Evolutionary conservation across 2,797 vertebrate species (phyloP).

Genomic region (Phaenicophaeus curvirostris): DNA sequence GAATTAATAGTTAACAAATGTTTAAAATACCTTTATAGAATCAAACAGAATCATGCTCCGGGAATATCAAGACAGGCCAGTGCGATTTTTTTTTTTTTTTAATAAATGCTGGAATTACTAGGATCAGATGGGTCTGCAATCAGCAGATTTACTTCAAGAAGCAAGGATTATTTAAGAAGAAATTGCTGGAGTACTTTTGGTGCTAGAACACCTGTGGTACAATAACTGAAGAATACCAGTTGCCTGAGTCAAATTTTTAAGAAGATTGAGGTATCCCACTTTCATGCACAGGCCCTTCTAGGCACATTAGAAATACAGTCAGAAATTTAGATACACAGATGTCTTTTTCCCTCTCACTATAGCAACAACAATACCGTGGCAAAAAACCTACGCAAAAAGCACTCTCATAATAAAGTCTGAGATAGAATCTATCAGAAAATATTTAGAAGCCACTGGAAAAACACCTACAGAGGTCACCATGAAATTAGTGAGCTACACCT

Average conservation of each 20-base stretch:
- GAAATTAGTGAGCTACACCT: neutral
- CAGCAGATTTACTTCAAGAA: neutral
- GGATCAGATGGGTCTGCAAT: neutral
- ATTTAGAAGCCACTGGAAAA: neutral
- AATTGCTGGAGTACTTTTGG: neutral
- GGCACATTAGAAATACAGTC: neutral
- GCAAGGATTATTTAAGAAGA: neutral
- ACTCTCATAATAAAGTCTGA: neutral
- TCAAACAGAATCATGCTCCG: neutral
- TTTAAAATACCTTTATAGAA: neutral
- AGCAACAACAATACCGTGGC: neutral
- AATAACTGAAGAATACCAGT: neutral
- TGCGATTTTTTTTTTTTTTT: neutral
- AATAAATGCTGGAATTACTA: neutral
- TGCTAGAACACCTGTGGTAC: neutral
- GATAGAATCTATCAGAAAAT: neutral
- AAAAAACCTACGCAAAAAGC: neutral
- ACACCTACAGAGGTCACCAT: neutral
- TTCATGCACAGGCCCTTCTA: neutral
- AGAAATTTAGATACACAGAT: rapidly evolving
- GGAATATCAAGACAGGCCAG: neutral
- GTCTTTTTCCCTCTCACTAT: neutral
- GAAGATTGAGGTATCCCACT: neutral
- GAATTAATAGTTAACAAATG: neutral
- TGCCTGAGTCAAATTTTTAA: neutral